These are phyloP conservation scores for Siphonodentalium dalli DNA, from an alignment of 2,888 invertebrate species.

Conservation along the genomic window DNA sequence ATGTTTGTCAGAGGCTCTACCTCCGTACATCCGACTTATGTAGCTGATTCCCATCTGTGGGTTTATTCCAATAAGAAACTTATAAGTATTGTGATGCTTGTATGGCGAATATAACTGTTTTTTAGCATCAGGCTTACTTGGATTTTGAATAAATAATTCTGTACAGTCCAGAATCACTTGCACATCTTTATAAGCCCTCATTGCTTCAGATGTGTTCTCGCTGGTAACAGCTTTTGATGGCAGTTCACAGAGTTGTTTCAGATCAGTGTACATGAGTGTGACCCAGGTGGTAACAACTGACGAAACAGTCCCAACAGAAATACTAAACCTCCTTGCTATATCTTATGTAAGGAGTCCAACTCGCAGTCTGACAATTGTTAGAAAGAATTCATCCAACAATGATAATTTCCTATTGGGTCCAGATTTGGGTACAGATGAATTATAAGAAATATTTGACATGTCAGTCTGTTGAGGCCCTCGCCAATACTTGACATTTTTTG, in stretches of 20 bases:
- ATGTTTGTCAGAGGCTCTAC: constrained; percentile 20
- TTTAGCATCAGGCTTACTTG: constrained; percentile 10
- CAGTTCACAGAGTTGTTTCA: constrained; percentile 11
- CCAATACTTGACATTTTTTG: too few species aligned
- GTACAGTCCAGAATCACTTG: constrained; percentile 21
- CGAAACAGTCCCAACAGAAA: constrained; percentile 4
- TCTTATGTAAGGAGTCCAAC: too few species aligned
- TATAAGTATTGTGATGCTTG: constrained; percentile 19
- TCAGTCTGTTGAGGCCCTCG: too few species aligned
- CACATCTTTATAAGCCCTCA: constrained; percentile 5
- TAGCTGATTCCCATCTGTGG: constrained; percentile 21
- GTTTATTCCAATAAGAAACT: constrained; percentile 22
- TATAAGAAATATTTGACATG: too few species aligned
- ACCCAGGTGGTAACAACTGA: constrained; percentile 8
- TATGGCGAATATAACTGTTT: constrained; percentile 19
- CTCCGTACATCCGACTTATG: constrained; percentile 20
- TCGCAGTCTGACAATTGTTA: too few species aligned
- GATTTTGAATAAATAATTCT: constrained; percentile 12
- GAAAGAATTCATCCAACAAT: too few species aligned
- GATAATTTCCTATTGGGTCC: too few species aligned
- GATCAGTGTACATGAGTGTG: constrained; percentile 14
- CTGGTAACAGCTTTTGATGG: not conserved
- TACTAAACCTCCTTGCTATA: constrained; percentile 4
- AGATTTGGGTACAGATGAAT: too few species aligned
- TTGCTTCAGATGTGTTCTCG: constrained; percentile 8